A percentile compares a stretch with the other conserved stretches of the same genome.
Evolutionary conservation across 2,797 vertebrate species (phyloP).

Genomic region (Muscicapa comitata): DNA sequence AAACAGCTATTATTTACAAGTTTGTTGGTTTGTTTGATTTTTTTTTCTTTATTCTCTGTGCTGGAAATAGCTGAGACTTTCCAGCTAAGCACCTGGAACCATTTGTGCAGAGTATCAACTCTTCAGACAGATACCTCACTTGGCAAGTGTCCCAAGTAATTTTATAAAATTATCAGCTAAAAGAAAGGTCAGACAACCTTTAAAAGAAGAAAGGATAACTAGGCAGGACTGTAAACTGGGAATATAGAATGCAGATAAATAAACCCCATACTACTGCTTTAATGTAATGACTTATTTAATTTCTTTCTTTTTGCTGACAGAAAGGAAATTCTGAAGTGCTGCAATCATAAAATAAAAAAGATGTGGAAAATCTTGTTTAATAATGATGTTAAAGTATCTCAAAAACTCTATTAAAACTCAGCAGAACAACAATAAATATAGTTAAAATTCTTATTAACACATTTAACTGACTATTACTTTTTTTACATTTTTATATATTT

Average conservation of each 20-base stretch:
- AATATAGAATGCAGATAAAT: neutral
- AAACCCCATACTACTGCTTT: neutral
- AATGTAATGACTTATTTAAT: neutral
- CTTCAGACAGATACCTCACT: neutral
- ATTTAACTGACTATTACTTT: neutral
- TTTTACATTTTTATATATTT: neutral
- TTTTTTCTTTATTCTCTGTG: neutral
- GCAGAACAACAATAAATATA: neutral
- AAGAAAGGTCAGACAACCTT: neutral
- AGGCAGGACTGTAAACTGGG: neutral
- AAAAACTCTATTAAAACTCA: neutral
- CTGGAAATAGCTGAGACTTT: neutral
- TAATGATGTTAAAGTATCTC: neutral
- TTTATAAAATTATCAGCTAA: conserved; percentile 24
- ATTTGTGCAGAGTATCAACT: neutral
- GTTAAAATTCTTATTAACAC: neutral
- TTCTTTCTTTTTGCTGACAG: neutral
- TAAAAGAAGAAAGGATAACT: neutral
- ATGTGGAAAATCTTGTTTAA: neutral
- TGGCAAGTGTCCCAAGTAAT: neutral
- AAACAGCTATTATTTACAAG: neutral
- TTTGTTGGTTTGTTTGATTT: neutral
- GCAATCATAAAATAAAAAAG: neutral
- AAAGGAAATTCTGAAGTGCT: neutral
- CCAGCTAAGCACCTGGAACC: neutral